Evolutionary conservation across 2,888 invertebrate genomes (phyloP).

Genomic region (Zaprionus obscuricornis): DNA sequence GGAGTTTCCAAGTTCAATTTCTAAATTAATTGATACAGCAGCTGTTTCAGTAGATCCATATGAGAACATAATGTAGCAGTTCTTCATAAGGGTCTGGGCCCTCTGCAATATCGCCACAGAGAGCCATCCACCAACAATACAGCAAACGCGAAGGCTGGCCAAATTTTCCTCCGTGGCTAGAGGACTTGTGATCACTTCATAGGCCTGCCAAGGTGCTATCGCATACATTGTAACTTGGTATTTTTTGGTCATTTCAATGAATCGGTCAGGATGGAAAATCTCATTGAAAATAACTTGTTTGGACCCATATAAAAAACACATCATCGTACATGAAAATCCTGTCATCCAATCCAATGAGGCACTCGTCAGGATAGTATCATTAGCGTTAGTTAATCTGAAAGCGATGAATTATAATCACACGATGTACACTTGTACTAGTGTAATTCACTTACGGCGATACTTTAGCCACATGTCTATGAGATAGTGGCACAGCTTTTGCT

Average conservation of each 20-base stretch:
- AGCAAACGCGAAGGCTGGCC: conserved; percentile 2
- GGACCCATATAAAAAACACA: conserved; percentile 33
- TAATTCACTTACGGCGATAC: conserved; percentile 35
- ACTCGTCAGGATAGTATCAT: conserved; percentile 52
- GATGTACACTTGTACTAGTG: fast-evolving
- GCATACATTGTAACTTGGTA: conserved; percentile 46
- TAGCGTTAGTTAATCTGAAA: conserved; percentile 36
- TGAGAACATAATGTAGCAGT: conserved; percentile 23
- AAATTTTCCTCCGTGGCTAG: conserved; percentile 36
- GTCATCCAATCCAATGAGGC: conserved; percentile 70
- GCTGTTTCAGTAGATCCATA: conserved; percentile 62
- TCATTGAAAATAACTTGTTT: conserved; percentile 54
- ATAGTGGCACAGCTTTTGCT: conserved; percentile 65
- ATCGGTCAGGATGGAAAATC: conserved; percentile 45
- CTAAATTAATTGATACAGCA: conserved; percentile 39
- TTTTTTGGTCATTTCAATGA: conserved; percentile 46
- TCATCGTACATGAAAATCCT: conserved; percentile 43
- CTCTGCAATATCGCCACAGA: conserved; percentile 32
- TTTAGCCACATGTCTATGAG: conserved; percentile 36
- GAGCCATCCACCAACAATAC: conserved; percentile 54
- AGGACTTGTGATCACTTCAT: conserved; percentile 44
- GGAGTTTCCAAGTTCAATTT: conserved; percentile 37
- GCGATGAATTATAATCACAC: fast-evolving
- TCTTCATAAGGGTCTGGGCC: conserved; percentile 38
- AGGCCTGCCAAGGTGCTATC: conserved; percentile 58